phyloP scores from a whole-genome alignment of 2,888 invertebrate genomes.

The Drosophila recens region DNA sequence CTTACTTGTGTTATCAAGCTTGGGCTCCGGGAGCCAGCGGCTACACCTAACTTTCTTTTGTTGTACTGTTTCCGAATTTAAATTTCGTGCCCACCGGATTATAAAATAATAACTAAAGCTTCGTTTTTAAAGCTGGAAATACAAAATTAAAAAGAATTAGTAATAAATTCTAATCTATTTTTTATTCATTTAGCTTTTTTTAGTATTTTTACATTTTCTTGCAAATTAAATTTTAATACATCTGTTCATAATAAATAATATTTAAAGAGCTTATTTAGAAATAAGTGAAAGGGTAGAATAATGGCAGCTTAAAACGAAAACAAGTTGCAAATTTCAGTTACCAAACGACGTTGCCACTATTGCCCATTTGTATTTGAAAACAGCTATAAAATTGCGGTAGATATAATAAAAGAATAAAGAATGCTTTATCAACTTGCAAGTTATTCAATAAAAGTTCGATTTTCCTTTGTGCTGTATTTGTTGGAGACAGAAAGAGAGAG shows the following conservation, averaged over 20 bases:
- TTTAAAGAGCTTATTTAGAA: not conserved
- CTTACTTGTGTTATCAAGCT: too few species aligned
- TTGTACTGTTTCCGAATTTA: too few species aligned
- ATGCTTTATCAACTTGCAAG: constrained; percentile 59
- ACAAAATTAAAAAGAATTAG: too few species aligned
- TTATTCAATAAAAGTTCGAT: constrained; percentile 74
- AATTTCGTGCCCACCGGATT: too few species aligned
- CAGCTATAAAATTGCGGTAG: constrained; percentile 23
- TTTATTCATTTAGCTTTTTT: too few species aligned
- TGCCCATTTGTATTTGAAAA: constrained; percentile 8
- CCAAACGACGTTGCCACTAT: constrained; percentile 12
- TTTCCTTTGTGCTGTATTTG: constrained; percentile 32
- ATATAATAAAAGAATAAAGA: constrained; percentile 20
- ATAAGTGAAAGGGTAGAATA: not conserved
- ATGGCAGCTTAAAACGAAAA: not conserved
- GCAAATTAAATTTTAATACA: not conserved
- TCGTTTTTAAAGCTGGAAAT: too few species aligned
- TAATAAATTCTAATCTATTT: too few species aligned
- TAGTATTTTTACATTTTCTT: too few species aligned
- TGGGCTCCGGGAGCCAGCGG: too few species aligned
- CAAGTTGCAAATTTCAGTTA: constrained; percentile 14
- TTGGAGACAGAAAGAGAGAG: not conserved
- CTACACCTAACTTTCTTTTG: too few species aligned
- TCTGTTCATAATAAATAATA: not conserved
- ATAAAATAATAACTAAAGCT: too few species aligned